Percentiles rank a stretch among this genome's conserved stretches.
Conservation (phyloP, 53 echinoderm and acorn worm genomes). For the Stichopus horrens region DNA sequence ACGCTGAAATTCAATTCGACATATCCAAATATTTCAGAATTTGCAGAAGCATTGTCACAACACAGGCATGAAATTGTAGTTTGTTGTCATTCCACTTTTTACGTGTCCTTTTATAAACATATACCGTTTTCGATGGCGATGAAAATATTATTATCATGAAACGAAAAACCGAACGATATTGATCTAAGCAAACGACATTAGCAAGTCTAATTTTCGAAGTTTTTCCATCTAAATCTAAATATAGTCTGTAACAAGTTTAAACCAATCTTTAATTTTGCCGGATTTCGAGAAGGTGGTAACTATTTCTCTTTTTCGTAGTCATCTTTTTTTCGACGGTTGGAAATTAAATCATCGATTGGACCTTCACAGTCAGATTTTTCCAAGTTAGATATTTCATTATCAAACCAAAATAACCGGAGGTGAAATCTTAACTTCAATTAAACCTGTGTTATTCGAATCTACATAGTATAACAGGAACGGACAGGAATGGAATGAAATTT, state of each 20-base stretch:
- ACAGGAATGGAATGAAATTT: neutral
- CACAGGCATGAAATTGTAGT: no score
- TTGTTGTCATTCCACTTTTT: no score
- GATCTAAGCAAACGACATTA: neutral
- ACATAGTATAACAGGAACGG: neutral
- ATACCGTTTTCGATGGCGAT: no score
- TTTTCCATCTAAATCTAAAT: neutral
- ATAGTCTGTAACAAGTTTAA: neutral
- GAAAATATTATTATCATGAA: no score
- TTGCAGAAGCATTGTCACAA: no score
- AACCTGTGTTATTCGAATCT: neutral
- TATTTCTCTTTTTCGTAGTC: neutral
- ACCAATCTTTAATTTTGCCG: neutral
- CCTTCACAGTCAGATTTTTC: neutral
- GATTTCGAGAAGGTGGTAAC: neutral
- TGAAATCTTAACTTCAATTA: neutral
- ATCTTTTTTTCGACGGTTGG: neutral
- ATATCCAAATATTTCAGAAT: no score
- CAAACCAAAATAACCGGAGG: neutral
- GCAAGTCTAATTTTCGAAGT: neutral
- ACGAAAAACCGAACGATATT: neutral
- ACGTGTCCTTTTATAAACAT: no score
- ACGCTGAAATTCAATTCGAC: no score
- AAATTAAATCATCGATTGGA: slow-evolving; percentile 3
- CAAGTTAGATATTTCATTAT: neutral